A percentile compares a stretch with the other conserved stretches of the same genome.
phyloP scores from a whole-genome alignment of 1,140 invertebrate species.

The Drosophila repletoides region DNA sequence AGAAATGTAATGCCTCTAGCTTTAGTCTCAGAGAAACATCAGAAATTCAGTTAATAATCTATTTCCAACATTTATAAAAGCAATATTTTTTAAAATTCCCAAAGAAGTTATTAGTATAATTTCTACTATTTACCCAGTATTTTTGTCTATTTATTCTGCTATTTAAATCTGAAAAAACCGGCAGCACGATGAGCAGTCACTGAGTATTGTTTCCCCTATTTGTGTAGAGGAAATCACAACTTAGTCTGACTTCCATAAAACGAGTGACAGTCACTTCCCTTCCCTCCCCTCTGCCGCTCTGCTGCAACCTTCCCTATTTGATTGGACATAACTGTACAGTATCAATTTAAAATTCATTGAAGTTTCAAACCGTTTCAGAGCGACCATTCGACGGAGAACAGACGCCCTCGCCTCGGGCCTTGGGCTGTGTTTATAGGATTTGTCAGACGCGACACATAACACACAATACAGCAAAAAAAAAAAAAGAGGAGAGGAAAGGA shows the following conservation, averaged over 20 bases:
- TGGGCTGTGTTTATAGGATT: constrained; percentile 75
- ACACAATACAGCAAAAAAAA: constrained; percentile 25
- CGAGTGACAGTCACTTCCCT: constrained; percentile 1
- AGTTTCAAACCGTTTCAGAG: constrained; percentile 45
- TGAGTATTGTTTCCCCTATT: constrained; percentile 1
- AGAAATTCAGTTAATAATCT: too few relatives aligned
- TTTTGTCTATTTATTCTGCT: too few relatives aligned
- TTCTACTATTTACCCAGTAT: too few relatives aligned
- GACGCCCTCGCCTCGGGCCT: constrained; percentile 49
- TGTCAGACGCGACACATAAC: constrained; percentile 49
- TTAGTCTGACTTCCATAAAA: constrained; percentile 10
- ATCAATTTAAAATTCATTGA: constrained; percentile 79
- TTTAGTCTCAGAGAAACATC: too few relatives aligned
- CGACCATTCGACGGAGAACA: constrained; percentile 13
- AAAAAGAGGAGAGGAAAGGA: constrained; percentile 3
- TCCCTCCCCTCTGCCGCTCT: constrained; percentile 19
- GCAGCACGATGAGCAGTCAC: too few relatives aligned
- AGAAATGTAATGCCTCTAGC: too few relatives aligned
- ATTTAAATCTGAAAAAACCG: not conserved
- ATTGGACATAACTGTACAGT: constrained; percentile 28
- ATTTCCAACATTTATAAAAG: too few relatives aligned
- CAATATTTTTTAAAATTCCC: too few relatives aligned
- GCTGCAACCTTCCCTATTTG: constrained; percentile 20
- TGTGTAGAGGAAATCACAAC: not conserved
- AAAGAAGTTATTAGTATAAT: too few relatives aligned